Evolutionary conservation across 2,888 invertebrate genomes (phyloP).

Genomic region (Incurvaria masculella): DNA sequence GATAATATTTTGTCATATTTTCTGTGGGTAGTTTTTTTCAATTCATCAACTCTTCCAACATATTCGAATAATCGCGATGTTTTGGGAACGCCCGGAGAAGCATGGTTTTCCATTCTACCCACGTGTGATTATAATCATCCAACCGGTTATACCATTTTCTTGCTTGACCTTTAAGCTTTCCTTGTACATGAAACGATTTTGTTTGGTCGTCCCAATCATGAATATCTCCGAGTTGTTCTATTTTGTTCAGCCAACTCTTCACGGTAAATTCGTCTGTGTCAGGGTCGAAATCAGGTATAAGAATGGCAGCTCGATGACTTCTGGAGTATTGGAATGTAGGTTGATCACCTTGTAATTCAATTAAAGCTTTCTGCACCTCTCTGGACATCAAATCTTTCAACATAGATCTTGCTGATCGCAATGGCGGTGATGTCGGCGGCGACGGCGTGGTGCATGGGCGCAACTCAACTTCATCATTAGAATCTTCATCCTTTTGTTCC

Average conservation of each 20-base stretch:
- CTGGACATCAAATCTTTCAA: neutral
- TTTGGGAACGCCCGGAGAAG: no score
- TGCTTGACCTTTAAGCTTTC: conserved; percentile 18
- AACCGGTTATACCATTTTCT: conserved; percentile 17
- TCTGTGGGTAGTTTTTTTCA: conserved; percentile 19
- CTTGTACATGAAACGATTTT: conserved; percentile 11
- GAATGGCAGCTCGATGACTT: conserved; percentile 1
- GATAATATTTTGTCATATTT: conserved; percentile 21
- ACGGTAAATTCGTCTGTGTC: conserved; percentile 14
- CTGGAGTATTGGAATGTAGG: neutral
- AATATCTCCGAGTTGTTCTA: conserved; percentile 16
- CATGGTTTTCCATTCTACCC: conserved; percentile 20
- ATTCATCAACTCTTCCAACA: conserved; percentile 17
- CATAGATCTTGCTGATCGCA: neutral
- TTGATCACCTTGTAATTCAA: neutral
- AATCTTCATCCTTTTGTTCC: no score
- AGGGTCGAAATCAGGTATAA: conserved; percentile 14
- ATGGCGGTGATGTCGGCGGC: no score
- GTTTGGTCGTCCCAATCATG: conserved; percentile 17
- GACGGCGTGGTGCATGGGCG: no score
- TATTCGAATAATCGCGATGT: conserved; percentile 16
- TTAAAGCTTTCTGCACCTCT: neutral
- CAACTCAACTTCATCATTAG: no score
- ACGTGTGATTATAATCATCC: conserved; percentile 18
- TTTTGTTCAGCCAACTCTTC: conserved; percentile 14